Conservation (phyloP, 2,797 vertebrate genomes). For the Sus cebifrons region DNA sequence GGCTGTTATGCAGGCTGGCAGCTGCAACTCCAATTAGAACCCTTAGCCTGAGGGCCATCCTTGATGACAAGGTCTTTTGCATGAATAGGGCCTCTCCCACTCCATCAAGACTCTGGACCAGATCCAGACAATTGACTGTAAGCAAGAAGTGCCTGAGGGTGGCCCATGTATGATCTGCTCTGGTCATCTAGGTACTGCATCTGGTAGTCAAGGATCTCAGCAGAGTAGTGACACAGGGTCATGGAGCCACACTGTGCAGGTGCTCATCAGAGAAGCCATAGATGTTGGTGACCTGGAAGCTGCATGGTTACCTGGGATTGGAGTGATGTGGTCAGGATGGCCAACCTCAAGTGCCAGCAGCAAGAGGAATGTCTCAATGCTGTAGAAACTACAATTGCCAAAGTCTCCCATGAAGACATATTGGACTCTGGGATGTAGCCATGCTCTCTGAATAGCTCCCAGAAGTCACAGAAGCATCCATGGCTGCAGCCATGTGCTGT, state of each 20-base stretch:
- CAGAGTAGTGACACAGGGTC: constrained; percentile 96
- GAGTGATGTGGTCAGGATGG: constrained; percentile 95
- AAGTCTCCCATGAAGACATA: constrained; percentile 97
- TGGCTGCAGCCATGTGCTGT: constrained; percentile 96
- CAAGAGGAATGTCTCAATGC: constrained; percentile 94
- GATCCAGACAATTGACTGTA: too few relatives aligned
- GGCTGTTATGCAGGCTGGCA: too few relatives aligned
- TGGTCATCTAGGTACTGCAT: too few relatives aligned
- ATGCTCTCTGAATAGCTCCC: constrained; percentile 95
- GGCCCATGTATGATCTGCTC: too few relatives aligned
- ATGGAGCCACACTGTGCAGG: constrained; percentile 94
- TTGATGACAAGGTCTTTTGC: too few relatives aligned
- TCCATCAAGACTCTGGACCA: too few relatives aligned
- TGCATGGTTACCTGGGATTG: constrained; percentile 96
- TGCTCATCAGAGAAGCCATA: constrained; percentile 97
- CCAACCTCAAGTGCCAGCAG: constrained; percentile 96
- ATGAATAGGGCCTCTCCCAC: too few relatives aligned
- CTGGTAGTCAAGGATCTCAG: constrained; percentile 96
- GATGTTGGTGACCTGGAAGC: constrained; percentile 95
- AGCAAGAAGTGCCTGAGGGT: too few relatives aligned
- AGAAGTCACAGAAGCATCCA: constrained; percentile 96
- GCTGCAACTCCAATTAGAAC: too few relatives aligned
- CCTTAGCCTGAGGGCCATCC: too few relatives aligned
- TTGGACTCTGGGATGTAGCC: constrained; percentile 92
- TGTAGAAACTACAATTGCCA: constrained; percentile 96